phyloP scores from a whole-genome alignment of 92 coral and sea anemone genomes.

The Nematostella vectensis region DNA sequence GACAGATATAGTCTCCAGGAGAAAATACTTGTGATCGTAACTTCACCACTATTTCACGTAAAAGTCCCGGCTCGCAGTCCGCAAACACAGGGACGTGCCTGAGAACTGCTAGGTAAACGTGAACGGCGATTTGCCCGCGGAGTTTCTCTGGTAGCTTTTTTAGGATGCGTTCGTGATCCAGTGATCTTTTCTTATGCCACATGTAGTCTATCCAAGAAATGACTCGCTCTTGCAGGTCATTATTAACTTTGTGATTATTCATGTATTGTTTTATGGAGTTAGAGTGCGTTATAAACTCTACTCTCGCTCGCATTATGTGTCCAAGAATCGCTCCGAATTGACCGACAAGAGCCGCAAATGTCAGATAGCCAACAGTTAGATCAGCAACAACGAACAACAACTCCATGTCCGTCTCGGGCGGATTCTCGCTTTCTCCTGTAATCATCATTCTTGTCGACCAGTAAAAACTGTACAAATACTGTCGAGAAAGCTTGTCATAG shows the following conservation, averaged over 20 bases:
- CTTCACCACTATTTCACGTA: slow-evolving; percentile 64
- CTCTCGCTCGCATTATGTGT: slow-evolving; percentile 51
- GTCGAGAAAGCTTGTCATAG: slow-evolving; percentile 41
- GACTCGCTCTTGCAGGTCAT: slow-evolving; percentile 62
- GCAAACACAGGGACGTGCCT: slow-evolving; percentile 65
- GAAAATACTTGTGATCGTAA: slow-evolving; percentile 69
- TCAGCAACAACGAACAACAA: slow-evolving; percentile 64
- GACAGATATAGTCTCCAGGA: slow-evolving; percentile 76
- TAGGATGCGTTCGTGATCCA: slow-evolving; percentile 53
- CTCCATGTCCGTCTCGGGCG: slow-evolving; percentile 67
- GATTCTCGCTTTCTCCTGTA: slow-evolving; percentile 68
- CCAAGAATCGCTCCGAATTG: slow-evolving; percentile 80
- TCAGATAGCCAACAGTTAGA: slow-evolving; percentile 53
- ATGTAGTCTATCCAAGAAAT: slow-evolving; percentile 79
- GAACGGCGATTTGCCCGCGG: slow-evolving; percentile 65
- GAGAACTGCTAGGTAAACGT: slow-evolving; percentile 65
- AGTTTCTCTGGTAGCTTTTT: slow-evolving; percentile 54
- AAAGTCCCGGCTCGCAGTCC: slow-evolving; percentile 79
- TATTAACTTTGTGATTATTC: slow-evolving; percentile 42
- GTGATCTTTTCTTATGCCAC: slow-evolving; percentile 62
- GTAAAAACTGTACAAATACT: slow-evolving; percentile 69
- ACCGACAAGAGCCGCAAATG: slow-evolving; percentile 77
- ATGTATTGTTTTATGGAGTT: slow-evolving; percentile 63
- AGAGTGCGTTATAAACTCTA: slow-evolving; percentile 57
- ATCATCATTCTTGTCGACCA: slow-evolving; percentile 78